Evolutionary conservation across 2,797 vertebrate genomes (phyloP).

Genomic region (Eulemur rubriventer): DNA sequence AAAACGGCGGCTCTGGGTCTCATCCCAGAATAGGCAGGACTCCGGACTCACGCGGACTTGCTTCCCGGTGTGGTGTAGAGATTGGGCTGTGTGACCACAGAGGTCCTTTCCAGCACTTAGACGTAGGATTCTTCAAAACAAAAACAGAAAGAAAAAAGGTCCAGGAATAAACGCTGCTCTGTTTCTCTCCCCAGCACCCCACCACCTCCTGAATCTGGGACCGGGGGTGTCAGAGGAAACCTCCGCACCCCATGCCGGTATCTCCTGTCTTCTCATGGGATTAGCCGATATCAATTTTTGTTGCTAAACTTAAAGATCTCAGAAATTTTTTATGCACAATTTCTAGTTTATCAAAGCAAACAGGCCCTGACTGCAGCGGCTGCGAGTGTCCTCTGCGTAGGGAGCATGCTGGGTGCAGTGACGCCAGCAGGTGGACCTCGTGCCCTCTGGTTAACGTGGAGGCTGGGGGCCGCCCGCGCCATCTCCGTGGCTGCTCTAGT

Average conservation of each 20-base stretch:
- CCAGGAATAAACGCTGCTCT: neutral
- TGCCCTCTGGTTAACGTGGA: neutral
- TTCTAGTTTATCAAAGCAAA: neutral
- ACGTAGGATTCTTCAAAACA: neutral
- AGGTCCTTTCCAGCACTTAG: neutral
- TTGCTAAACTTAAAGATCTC: neutral
- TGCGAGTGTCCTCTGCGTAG: rapidly evolving
- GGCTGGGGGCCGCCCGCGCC: neutral
- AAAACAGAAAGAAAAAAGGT: neutral
- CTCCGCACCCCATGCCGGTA: rapidly evolving
- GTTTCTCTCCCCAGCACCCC: neutral
- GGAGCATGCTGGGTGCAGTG: neutral
- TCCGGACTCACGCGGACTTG: neutral
- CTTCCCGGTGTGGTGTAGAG: neutral
- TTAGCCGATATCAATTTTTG: neutral
- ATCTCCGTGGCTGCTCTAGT: neutral
- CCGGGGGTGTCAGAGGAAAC: rapidly evolving
- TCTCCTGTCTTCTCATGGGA: neutral
- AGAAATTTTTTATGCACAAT: neutral
- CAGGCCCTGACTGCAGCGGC: neutral
- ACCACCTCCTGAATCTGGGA: rapidly evolving
- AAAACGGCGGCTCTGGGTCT: too few species aligned
- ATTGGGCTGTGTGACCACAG: too few species aligned
- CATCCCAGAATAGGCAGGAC: neutral
- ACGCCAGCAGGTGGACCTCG: neutral